phyloP scores from a whole-genome alignment of 1,140 invertebrate genomes.

The Pachypsylla venusta region DNA sequence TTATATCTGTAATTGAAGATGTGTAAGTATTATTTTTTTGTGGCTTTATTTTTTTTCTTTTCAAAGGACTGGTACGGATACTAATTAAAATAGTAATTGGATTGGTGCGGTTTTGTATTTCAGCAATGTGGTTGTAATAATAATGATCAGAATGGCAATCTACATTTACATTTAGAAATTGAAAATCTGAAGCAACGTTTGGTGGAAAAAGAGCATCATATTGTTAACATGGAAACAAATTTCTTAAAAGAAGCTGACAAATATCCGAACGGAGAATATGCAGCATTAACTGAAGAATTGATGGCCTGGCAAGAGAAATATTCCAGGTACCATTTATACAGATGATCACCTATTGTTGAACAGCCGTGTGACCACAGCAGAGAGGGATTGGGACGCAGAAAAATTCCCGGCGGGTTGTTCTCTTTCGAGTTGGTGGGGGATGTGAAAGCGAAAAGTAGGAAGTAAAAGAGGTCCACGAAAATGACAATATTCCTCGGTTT shows the following conservation, averaged over 20 bases:
- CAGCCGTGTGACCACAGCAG: background rate
- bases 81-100: no score
- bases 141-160: conserved; percentile 29
- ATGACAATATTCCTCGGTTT: no score
- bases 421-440: background rate
- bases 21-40: no score
- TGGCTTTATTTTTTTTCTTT: no score
- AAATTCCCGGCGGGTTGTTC: no score
- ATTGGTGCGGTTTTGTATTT: no score
- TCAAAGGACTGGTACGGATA: no score
- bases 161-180: conserved; percentile 71
- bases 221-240: conserved; percentile 69
- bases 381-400: background rate
- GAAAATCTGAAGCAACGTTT: conserved; percentile 68
- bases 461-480: no score
- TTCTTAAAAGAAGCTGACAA: conserved; percentile 66
- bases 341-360: conserved; percentile 7
- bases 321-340: conserved; percentile 48
- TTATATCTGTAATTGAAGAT: no score
- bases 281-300: conserved; percentile 69
- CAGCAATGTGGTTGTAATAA: conserved; percentile 2
- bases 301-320: conserved; percentile 82
- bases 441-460: no score
- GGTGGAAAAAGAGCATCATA: conserved; percentile 62
- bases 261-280: conserved; percentile 50